Evolutionary conservation across 2,888 invertebrate genomes (phyloP).

Genomic region (Erebia ligea): DNA sequence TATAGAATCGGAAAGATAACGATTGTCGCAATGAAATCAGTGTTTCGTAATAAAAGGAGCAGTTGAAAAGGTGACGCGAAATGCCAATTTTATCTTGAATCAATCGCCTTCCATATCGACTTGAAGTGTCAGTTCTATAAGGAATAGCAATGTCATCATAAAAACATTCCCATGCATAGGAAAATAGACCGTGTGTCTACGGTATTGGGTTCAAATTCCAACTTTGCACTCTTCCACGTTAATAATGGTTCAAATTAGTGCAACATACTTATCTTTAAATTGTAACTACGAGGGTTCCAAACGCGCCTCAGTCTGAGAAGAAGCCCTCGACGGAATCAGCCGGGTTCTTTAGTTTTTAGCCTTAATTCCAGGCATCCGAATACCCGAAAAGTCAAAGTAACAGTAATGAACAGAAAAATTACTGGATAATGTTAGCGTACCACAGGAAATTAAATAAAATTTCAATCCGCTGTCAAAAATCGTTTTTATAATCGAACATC

Average conservation of each 20-base stretch:
- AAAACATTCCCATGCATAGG: background rate
- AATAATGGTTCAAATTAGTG: too few species aligned
- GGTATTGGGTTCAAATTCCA: background rate
- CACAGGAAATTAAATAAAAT: conserved; percentile 4
- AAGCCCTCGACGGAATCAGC: too few species aligned
- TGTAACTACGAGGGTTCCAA: too few species aligned
- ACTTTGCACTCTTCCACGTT: too few species aligned
- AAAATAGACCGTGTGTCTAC: conserved; percentile 6
- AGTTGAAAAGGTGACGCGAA: conserved; percentile 53
- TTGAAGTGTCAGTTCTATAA: conserved; percentile 23
- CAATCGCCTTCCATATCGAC: conserved; percentile 43
- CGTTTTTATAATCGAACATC: conserved; percentile 40
- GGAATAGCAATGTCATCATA: conserved; percentile 25
- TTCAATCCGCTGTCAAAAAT: background rate
- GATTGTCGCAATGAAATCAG: background rate
- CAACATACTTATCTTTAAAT: too few species aligned
- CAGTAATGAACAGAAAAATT: too few species aligned
- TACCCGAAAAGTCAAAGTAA: background rate
- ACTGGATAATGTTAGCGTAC: background rate
- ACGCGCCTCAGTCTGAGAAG: too few species aligned
- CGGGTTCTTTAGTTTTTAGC: too few species aligned
- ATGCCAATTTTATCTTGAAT: conserved; percentile 63
- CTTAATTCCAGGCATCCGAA: too few species aligned
- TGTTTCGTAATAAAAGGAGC: conserved; percentile 2
- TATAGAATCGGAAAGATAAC: too few species aligned